Conservation (phyloP, 2,888 invertebrate species). For the Hydroisotoma schaefferi region DNA sequence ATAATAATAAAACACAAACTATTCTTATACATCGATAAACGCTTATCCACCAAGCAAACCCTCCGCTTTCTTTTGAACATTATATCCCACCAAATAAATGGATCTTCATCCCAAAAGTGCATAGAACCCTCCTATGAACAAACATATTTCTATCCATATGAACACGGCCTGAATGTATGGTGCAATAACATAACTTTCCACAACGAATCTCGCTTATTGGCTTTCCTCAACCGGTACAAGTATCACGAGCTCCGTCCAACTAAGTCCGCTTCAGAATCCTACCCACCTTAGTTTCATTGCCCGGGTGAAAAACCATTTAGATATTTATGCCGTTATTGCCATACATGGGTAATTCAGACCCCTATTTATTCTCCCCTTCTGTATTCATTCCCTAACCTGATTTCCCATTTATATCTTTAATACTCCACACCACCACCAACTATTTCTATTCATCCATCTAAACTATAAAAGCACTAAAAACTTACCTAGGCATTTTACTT, state of each 20-base stretch:
- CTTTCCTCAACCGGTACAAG: no score
- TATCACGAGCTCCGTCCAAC: conserved; percentile 5
- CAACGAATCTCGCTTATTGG: no score
- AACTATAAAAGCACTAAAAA: background rate
- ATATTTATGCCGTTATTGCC: background rate
- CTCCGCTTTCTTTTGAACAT: no score
- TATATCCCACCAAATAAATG: no score
- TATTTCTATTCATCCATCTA: conserved; percentile 3
- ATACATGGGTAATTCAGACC: conserved; percentile 29
- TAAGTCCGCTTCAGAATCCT: conserved; percentile 7
- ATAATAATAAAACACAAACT: no score
- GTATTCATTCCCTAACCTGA: conserved; percentile 11
- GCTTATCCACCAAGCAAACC: no score
- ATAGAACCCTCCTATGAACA: no score
- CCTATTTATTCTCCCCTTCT: conserved; percentile 25
- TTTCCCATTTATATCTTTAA: conserved; percentile 6
- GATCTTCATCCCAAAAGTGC: no score
- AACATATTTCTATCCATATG: no score
- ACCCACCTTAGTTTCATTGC: conserved; percentile 9
- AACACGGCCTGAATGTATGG: no score
- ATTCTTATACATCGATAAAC: no score
- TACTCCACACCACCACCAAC: background rate
- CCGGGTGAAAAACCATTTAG: conserved; percentile 1
- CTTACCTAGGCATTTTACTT: background rate
- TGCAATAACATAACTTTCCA: no score